These are phyloP conservation scores for Drosophila obscura DNA, from an alignment of 1,140 invertebrate species.

Conservation along the genomic window DNA sequence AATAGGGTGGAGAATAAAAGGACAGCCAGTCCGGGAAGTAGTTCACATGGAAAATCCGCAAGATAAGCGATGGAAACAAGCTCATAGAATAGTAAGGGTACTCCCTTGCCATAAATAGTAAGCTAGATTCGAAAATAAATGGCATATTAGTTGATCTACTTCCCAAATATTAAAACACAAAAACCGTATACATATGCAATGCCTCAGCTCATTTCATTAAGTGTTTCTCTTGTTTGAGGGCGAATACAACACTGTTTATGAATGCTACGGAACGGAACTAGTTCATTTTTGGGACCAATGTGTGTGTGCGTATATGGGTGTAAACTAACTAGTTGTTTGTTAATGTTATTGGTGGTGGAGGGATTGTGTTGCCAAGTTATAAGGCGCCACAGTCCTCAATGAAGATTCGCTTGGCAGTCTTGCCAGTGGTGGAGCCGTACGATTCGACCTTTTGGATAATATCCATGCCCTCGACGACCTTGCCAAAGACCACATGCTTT, in stretches of 20 bases:
- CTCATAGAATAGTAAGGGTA: not conserved
- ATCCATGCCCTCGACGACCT: constrained; percentile 97
- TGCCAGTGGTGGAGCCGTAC: constrained; percentile 92
- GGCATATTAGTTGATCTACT: too few species aligned
- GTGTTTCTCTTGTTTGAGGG: too few species aligned
- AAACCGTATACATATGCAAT: too few species aligned
- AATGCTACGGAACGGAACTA: not conserved
- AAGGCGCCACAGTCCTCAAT: constrained; percentile 90
- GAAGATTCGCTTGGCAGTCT: constrained; percentile 91
- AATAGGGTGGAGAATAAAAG: constrained; percentile 31
- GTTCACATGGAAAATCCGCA: not conserved
- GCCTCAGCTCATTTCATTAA: too few species aligned
- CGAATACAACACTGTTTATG: too few species aligned
- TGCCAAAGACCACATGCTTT: constrained; percentile 98
- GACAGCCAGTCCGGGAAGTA: constrained; percentile 20
- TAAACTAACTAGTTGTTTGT: not conserved
- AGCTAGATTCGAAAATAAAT: too few species aligned
- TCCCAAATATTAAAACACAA: too few species aligned
- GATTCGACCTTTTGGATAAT: constrained; percentile 94
- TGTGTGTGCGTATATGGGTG: too few species aligned
- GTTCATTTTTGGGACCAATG: not conserved
- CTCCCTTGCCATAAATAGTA: too few species aligned
- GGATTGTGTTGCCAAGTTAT: not conserved
- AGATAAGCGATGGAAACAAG: constrained; percentile 6
- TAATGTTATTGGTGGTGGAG: not conserved